Conservation (phyloP, 2,888 invertebrate species). For the Bugula neritina region DNA sequence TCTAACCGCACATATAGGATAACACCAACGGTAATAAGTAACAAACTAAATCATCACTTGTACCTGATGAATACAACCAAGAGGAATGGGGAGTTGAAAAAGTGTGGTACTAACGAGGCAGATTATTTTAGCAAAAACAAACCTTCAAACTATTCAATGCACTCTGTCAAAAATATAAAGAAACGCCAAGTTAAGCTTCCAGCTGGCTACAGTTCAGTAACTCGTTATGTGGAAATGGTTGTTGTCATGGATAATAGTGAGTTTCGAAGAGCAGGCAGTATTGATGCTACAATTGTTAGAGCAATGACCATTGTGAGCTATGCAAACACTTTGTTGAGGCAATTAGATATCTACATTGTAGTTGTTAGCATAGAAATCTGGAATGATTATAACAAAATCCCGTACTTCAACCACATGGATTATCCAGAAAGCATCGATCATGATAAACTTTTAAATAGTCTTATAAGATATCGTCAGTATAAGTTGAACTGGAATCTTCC, state of each 20-base stretch:
- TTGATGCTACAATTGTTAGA: not conserved
- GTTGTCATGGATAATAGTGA: slow-evolving; percentile 45
- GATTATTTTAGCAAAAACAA: too few relatives aligned
- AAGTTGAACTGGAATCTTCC: slow-evolving; percentile 74
- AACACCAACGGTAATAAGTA: not conserved
- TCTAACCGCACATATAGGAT: not conserved
- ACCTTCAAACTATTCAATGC: too few relatives aligned
- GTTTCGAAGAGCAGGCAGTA: not conserved
- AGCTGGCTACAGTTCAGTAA: slow-evolving; percentile 41
- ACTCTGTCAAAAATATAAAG: too few relatives aligned
- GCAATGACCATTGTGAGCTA: slow-evolving; percentile 6
- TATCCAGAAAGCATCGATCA: slow-evolving; percentile 54
- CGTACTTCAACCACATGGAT: slow-evolving; percentile 57
- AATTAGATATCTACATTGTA: slow-evolving; percentile 89
- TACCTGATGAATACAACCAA: too few relatives aligned
- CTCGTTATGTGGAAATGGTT: slow-evolving; percentile 48
- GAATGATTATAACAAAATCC: slow-evolving; percentile 82
- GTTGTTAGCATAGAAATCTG: slow-evolving; percentile 93
- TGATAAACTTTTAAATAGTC: slow-evolving; percentile 81
- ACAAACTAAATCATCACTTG: not conserved
- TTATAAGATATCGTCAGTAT: slow-evolving; percentile 78
- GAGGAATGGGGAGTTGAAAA: too few relatives aligned
- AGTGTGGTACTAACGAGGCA: too few relatives aligned
- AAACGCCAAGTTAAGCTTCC: slow-evolving; percentile 32
- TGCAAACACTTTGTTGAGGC: slow-evolving; percentile 70